phyloP scores from a whole-genome alignment of 23 tunicate genomes.

The Ascidia mentula region DNA sequence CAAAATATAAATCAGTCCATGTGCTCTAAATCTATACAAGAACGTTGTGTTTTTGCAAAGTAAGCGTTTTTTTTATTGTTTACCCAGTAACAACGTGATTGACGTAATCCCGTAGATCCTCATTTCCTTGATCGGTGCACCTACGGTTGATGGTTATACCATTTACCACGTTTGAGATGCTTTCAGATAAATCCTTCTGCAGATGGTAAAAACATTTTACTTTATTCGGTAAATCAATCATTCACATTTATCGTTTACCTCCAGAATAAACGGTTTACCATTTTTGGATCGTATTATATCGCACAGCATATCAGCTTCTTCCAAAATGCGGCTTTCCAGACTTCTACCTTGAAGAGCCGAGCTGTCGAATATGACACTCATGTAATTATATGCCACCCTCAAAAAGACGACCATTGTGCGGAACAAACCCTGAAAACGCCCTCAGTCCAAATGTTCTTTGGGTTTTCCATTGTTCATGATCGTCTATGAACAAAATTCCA shows the following conservation, averaged over 20 bases:
- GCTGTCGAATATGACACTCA: too few species aligned
- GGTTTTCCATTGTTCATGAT: slow-evolving; percentile 2
- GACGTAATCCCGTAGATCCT: neutral
- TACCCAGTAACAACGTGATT: neutral
- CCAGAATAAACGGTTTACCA: slow-evolving; percentile 13
- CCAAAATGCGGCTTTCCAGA: slow-evolving; percentile 12
- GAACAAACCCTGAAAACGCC: neutral
- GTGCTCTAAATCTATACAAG: neutral
- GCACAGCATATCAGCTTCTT: slow-evolving; percentile 2
- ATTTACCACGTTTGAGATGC: slow-evolving; percentile 5
- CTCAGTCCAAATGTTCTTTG: neutral
- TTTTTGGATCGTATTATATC: neutral
- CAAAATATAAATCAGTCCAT: neutral
- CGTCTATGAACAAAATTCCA: slow-evolving; percentile 8
- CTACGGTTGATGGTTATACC: neutral
- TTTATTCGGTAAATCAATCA: too few species aligned
- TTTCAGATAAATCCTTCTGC: slow-evolving; percentile 10
- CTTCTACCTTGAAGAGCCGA: neutral
- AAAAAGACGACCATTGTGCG: neutral
- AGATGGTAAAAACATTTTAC: neutral
- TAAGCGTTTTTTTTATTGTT: neutral
- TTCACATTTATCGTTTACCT: slow-evolving; percentile 4
- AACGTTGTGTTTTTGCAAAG: neutral
- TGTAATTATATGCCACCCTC: too few species aligned
- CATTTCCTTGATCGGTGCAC: slow-evolving; percentile 9